Percentiles rank a stretch among this genome's conserved stretches.
These are phyloP conservation scores for Sciurus niger DNA, from an alignment of 2,113 vertebrate genomes.

Conservation along the genomic window DNA sequence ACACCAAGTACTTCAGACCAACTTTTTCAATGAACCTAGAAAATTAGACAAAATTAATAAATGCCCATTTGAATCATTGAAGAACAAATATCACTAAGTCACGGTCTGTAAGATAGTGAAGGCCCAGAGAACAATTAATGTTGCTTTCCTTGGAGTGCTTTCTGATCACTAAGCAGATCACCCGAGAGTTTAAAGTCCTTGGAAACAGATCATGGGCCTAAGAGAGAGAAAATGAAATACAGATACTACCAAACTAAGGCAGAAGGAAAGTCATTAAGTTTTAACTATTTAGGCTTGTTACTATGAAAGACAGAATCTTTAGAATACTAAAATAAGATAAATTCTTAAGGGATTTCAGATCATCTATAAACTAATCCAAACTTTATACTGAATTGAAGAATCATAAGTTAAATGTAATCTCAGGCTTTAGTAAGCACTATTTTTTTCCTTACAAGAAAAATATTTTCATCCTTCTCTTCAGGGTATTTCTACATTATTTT, in stretches of 20 bases:
- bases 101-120: neutral
- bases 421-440: neutral
- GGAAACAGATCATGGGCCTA: neutral
- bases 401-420: neutral
- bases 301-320: neutral
- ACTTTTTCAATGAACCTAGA: neutral
- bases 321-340: neutral
- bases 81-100: neutral
- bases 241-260: neutral
- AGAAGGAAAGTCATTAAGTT: neutral
- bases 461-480: neutral
- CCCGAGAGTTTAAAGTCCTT: neutral
- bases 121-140: neutral
- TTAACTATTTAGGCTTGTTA: neutral
- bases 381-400: neutral
- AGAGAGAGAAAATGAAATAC: neutral
- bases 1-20: neutral
- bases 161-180: neutral
- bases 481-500: neutral
- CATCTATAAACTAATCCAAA: neutral
- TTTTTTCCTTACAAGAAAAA: constrained; percentile 3
- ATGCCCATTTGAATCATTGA: neutral
- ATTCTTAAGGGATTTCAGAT: neutral
- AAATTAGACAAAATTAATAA: neutral
- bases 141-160: neutral